Evolutionary conservation across 2,113 vertebrate species (phyloP).

Genomic region (human): DNA sequence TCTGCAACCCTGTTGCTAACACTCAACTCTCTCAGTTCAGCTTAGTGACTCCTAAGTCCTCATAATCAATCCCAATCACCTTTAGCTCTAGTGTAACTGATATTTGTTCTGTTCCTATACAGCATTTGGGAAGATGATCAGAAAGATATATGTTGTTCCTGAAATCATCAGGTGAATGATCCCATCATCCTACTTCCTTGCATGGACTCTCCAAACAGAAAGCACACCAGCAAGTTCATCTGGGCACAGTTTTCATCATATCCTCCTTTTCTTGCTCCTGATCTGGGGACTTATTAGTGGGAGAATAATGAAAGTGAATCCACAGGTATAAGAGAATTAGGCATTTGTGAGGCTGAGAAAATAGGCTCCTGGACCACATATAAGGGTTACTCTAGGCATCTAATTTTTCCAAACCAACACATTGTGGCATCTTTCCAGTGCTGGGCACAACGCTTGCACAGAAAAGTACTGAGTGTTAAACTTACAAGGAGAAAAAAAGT

Average conservation of each 20-base stretch:
- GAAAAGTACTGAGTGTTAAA: not conserved
- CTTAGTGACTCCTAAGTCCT: not conserved
- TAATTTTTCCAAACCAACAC: not conserved
- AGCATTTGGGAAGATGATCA: not conserved
- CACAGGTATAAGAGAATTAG: not conserved
- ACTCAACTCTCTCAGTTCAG: not conserved
- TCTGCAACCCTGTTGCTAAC: not conserved
- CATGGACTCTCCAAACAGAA: not conserved
- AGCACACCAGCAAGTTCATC: rapidly evolving
- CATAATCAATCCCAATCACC: not conserved
- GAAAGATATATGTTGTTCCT: not conserved
- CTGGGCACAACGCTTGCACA: not conserved
- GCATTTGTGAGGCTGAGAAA: not conserved
- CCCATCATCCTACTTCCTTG: too few relatives aligned
- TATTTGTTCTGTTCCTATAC: not conserved
- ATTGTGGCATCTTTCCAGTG: not conserved
- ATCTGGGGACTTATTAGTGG: not conserved
- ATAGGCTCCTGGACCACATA: not conserved
- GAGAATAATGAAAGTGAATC: not conserved
- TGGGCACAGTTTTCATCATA: not conserved
- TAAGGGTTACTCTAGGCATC: not conserved
- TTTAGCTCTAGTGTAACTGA: not conserved
- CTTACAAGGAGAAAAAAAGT: not conserved
- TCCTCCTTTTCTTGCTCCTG: not conserved
- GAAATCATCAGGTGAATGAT: not conserved